Percentiles rank a stretch among this genome's conserved stretches.
phyloP scores from a whole-genome alignment of 2,888 invertebrate species.

The Brachyptera risi region DNA sequence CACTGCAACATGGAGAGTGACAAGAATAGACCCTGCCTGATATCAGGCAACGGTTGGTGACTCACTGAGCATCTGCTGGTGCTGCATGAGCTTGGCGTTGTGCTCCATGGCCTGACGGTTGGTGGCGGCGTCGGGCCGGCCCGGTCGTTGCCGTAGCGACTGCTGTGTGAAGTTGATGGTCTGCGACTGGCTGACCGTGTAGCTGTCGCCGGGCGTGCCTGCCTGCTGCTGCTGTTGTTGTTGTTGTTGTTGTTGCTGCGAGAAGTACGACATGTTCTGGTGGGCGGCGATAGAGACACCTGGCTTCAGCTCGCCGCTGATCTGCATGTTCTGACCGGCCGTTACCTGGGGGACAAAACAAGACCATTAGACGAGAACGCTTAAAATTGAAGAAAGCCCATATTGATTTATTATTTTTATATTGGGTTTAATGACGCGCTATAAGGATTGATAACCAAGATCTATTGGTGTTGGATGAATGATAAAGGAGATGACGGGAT shows the following conservation, averaged over 20 bases:
- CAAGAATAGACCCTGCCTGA: too few species aligned
- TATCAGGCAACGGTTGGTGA: too few species aligned
- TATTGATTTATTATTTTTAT: background rate
- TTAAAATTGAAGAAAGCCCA: background rate
- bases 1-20: too few species aligned
- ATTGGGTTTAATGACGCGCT: too few species aligned
- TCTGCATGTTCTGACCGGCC: constrained; percentile 69
- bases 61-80: constrained; percentile 42
- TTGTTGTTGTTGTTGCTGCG: constrained; percentile 45
- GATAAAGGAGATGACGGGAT: too few species aligned
- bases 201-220: constrained; percentile 41
- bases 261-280: constrained; percentile 71
- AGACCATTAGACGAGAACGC: background rate
- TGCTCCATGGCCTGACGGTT: constrained; percentile 15
- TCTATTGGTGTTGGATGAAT: too few species aligned
- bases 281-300: constrained; percentile 80
- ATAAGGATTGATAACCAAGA: too few species aligned
- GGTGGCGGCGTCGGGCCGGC: constrained; percentile 36
- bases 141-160: constrained; percentile 46
- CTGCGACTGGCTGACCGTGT: constrained; percentile 78
- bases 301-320: constrained; percentile 66
- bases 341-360: constrained; percentile 59
- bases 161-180: constrained; percentile 82
- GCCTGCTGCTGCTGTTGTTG: constrained; percentile 34
- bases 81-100: constrained; percentile 40